These are phyloP conservation scores for Cheilosia soror DNA, from an alignment of 2,888 invertebrate genomes.

Conservation along the genomic window DNA sequence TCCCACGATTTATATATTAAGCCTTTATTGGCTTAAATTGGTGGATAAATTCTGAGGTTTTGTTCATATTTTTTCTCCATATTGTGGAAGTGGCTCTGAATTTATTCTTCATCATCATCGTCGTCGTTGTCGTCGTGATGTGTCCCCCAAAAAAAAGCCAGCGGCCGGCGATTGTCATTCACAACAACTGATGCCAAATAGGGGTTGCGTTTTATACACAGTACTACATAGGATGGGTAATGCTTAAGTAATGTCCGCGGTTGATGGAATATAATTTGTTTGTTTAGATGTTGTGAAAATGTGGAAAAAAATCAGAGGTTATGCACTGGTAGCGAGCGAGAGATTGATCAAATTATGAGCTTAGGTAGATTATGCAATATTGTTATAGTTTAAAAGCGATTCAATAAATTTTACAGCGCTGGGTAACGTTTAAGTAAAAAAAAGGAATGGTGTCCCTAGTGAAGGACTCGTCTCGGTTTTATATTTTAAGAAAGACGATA, in stretches of 20 bases:
- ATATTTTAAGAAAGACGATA: too few relatives aligned
- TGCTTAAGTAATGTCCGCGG: slow-evolving; percentile 6
- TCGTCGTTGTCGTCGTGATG: background rate
- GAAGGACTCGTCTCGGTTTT: too few relatives aligned
- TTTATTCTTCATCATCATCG: background rate
- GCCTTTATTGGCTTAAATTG: slow-evolving; percentile 74
- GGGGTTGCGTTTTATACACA: background rate
- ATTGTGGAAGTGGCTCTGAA: slow-evolving; percentile 52
- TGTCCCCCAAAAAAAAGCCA: background rate
- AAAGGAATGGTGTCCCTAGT: too few relatives aligned
- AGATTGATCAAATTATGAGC: slow-evolving; percentile 13
- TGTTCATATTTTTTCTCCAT: slow-evolving; percentile 64
- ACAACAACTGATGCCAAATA: slow-evolving; percentile 18
- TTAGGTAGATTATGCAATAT: too few relatives aligned
- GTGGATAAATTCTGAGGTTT: slow-evolving; percentile 69
- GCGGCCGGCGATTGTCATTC: background rate
- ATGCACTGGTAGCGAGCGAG: background rate
- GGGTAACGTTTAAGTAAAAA: too few relatives aligned
- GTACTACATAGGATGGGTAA: slow-evolving; percentile 1
- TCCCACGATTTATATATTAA: slow-evolving; percentile 71
- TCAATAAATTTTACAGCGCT: too few relatives aligned
- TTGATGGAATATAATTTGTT: slow-evolving; percentile 27
- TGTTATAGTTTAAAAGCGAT: too few relatives aligned
- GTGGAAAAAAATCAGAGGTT: background rate
- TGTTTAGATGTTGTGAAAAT: slow-evolving; percentile 4